Evolutionary conservation across 2,113 vertebrate species (phyloP), one percentile per base, ranked within the genome.

Genomic region (Sprattus sprattus): DNA sequence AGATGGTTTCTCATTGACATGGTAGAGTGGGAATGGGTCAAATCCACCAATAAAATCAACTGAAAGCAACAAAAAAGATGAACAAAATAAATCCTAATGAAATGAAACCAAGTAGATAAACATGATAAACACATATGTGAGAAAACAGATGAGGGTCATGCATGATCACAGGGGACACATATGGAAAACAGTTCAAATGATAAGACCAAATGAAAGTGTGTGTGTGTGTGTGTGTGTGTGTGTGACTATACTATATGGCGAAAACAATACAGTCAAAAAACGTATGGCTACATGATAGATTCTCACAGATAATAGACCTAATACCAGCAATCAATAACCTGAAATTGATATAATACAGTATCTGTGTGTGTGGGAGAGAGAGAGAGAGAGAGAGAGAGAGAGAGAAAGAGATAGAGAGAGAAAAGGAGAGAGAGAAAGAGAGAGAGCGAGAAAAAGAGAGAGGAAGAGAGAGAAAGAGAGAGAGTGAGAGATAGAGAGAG

Each of bases 1-100:
- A 92, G 96, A 96, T 95, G 96, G 95, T 95, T 99, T 98, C 95
- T 97, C 96, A 96, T 95, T 96, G 96, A 97, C 95, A 95, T 97
- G 97, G 97, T 97, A 97, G 95, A 97, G 96, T 94, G 97, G 96
- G 93, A 97, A 97, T 95, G 97, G 97, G 92, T 97, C 97, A 97
- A 97, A 98, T 96, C 97, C 97, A 96, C 96, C 97, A 97, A 97
- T 97, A 96, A 99, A 98, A 97, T 98, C 97, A 96, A 98, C 97
- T 97, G 97, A 97, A 98, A 97, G 91, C 90, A 93, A 88, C 86
- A 88, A 88, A 88, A 88, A 86, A 67, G 82, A 71, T 93, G 94
- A 94, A 92, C 93, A 92, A 54, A 88, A 54, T 84, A 85, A 89
- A 90, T 86, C 83, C 71, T 84, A 85, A 87, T 86, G 67, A 81